Base-by-base conservation (phyloP, 2,797 vertebrate species). In the Nothura maculosa region DNA sequence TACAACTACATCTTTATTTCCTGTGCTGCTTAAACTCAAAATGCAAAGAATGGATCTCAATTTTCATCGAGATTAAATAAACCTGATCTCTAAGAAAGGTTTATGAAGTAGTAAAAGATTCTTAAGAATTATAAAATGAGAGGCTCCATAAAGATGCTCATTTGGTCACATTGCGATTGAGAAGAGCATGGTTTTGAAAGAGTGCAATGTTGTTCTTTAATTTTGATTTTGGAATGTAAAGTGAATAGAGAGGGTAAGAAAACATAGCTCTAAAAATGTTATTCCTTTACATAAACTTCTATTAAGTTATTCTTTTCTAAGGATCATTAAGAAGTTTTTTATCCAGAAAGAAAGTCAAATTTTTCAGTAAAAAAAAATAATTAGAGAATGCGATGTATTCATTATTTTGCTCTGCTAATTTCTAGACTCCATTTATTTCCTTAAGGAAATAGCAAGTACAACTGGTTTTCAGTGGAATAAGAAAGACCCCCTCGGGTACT, bases 341-440 rank as follows among this genome's bases (percentile, higher is more conserved):
- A 52, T 21, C 47, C 30, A 24, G 60, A 83, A 25, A 81, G 30
- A 92, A 94, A 87, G 12, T 13, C 84, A 78, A 43, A 25, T 30
- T 93, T 87, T 74, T 1, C n/a, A 68, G 55, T 1, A 19, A 45
- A 45, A 78, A 90, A 54, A 85, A 81, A 90, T 74, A 77, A 36
- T 61, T 89, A 77, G 19, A 43, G 30, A 45, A 14, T 81, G 42
- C 66, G 45, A 36, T 58, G 70, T 27, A 80, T n/a, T 36, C 67
- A 79, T 91, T 61, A 67, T 81, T 96, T 94, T 73, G 60, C 58
- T 89, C 57, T 87, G 22, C 7, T 92, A 10, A 72, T 80, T 94
- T 91, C 76, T 52, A 79, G 52, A 52, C 30, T 70, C 6, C 28
- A 47, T 79, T 79, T 76, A 64, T 55, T 61, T 58, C 32, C 72